Evolutionary conservation across 2,888 invertebrate genomes (phyloP).

Genomic region (Boloria euphrosyne): DNA sequence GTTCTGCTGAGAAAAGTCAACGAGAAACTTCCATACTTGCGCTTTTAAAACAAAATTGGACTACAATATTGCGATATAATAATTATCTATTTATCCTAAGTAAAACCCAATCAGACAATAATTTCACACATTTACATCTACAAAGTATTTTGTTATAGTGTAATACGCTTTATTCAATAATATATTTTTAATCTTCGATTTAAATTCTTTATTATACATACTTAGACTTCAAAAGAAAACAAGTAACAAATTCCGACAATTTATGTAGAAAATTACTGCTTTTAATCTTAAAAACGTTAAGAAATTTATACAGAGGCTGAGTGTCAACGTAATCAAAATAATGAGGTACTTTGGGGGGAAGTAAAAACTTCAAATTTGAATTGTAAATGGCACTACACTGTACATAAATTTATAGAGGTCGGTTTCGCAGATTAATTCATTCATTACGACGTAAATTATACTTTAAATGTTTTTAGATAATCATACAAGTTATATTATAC

Average conservation of each 20-base stretch:
- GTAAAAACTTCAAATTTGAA: conserved; percentile 36
- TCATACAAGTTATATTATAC: no score
- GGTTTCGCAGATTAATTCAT: background rate
- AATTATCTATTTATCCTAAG: no score
- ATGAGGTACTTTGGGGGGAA: conserved; percentile 32
- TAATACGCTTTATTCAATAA: no score
- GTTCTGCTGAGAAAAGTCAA: no score
- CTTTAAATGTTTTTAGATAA: no score
- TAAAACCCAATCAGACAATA: no score
- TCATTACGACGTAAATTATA: background rate
- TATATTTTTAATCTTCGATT: no score
- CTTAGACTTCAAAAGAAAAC: background rate
- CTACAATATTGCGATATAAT: no score
- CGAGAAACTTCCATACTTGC: no score
- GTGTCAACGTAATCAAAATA: conserved; percentile 36
- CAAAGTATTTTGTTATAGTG: no score
- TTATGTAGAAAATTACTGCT: conserved; percentile 8
- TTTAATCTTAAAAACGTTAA: conserved; percentile 24
- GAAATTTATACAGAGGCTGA: conserved; percentile 26
- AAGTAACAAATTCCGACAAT: background rate
- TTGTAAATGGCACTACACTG: conserved; percentile 35
- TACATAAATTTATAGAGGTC: conserved; percentile 15
- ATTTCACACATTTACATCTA: no score
- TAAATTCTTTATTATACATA: background rate
- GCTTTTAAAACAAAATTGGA: no score